A percentile compares a stretch with the other conserved stretches of the same genome.
Evolutionary conservation across 92 coral and sea anemone genomes (phyloP).

Genomic region (Palythoa grandis): DNA sequence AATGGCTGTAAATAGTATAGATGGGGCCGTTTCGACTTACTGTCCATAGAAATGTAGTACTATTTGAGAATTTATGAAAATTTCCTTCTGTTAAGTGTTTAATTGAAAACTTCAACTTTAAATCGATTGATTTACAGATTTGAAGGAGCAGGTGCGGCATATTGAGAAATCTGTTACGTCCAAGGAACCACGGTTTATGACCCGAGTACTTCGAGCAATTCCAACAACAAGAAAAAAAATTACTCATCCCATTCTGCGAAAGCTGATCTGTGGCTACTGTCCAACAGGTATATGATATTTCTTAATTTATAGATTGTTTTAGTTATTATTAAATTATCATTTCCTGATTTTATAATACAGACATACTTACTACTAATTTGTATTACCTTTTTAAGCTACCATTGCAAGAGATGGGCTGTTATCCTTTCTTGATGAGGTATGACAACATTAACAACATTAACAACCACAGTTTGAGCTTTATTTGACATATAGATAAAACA

Average conservation of each 20-base stretch:
- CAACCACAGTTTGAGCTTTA: no score
- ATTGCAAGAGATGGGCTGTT: slow-evolving; percentile 83
- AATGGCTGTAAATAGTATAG: neutral
- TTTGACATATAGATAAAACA: neutral
- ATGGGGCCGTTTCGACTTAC: neutral
- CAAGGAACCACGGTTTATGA: slow-evolving; percentile 89
- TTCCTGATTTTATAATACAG: neutral
- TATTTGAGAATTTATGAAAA: neutral
- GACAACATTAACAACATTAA: neutral
- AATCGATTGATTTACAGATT: slow-evolving; percentile 51
- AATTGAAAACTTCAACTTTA: no score
- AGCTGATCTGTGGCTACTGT: slow-evolving; percentile 93
- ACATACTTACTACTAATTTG: neutral
- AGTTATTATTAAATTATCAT: no score
- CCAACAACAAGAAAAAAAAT: slow-evolving; percentile 91
- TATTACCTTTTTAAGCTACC: slow-evolving; percentile 67
- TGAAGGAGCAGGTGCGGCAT: slow-evolving; percentile 92
- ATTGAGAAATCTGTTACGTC: slow-evolving; percentile 91
- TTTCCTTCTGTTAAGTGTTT: neutral
- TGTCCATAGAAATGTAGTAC: neutral
- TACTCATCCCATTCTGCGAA: slow-evolving; percentile 82
- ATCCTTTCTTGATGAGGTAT: slow-evolving; percentile 95
- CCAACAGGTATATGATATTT: slow-evolving; percentile 58
- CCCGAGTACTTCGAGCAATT: slow-evolving; percentile 85
- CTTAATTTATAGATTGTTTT: neutral